A percentile compares a stretch with the other conserved stretches of the same genome.
These are phyloP conservation scores for Trichonephila clavata DNA, from an alignment of 1,140 invertebrate genomes.

Conservation along the genomic window DNA sequence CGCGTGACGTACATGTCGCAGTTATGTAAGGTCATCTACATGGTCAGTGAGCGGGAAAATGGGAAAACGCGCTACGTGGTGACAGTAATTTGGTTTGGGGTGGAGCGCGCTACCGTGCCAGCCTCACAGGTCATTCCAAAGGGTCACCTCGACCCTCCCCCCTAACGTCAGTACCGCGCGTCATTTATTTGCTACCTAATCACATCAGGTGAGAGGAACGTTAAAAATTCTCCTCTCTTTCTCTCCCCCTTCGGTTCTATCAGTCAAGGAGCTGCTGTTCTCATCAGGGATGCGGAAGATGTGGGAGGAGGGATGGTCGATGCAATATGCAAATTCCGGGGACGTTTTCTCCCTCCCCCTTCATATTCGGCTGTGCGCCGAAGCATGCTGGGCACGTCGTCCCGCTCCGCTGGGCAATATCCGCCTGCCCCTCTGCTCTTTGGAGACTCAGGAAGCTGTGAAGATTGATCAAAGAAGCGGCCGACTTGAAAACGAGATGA, in stretches of 20 bases:
- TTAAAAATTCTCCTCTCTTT: constrained; percentile 59
- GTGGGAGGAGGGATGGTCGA: constrained; percentile 43
- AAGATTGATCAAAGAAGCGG: constrained; percentile 75
- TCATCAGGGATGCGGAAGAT: constrained; percentile 71
- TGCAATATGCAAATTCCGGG: constrained; percentile 74
- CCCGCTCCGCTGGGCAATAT: constrained; percentile 64
- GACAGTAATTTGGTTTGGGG: constrained; percentile 64
- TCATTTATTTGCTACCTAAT: constrained; percentile 76
- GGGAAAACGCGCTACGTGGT: constrained; percentile 61
- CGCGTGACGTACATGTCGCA: constrained; percentile 66
- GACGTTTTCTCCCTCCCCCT: not conserved
- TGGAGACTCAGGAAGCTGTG: constrained; percentile 72
- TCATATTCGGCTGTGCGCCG: constrained; percentile 60
- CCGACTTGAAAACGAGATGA: constrained; percentile 75
- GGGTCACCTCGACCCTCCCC: constrained; percentile 28
- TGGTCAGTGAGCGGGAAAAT: constrained; percentile 76
- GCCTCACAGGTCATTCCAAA: constrained; percentile 13
- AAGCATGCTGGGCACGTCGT: constrained; percentile 46
- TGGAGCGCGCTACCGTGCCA: constrained; percentile 17
- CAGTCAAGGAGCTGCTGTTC: constrained; percentile 54
- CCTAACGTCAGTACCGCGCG: constrained; percentile 45
- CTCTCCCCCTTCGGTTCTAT: constrained; percentile 21
- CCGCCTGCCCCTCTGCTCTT: constrained; percentile 7
- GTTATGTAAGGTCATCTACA: constrained; percentile 75
- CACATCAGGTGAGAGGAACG: constrained; percentile 75